Conservation (phyloP, 1,140 invertebrate genomes). For the Solenopsis invicta region DNA sequence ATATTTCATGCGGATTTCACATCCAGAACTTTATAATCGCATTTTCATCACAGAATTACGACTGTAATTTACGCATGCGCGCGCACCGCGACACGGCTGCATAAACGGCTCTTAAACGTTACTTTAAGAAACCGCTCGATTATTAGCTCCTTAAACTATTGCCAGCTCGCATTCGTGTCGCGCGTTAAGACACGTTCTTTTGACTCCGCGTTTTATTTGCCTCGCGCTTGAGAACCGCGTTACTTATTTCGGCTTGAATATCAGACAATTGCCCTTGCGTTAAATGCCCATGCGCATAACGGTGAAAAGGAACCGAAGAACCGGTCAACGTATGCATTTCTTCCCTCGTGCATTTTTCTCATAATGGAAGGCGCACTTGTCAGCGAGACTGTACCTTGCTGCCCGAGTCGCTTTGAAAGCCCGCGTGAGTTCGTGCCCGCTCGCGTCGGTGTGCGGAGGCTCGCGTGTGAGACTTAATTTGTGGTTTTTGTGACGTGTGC, state of each 20-base stretch:
- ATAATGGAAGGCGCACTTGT: conserved; percentile 49
- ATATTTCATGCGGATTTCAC: not conserved
- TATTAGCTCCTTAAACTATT: not conserved
- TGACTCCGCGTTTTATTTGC: not conserved
- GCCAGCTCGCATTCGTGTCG: not conserved
- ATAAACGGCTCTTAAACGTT: not conserved
- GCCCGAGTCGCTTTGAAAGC: conserved; percentile 62
- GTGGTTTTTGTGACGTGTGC: conserved; percentile 66
- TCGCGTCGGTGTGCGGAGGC: conserved; percentile 54
- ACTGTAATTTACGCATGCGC: not conserved
- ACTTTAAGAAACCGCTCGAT: not conserved
- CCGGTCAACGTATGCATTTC: conserved; percentile 21
- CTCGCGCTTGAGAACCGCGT: not conserved
- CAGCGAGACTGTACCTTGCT: conserved; percentile 69
- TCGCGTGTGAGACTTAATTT: conserved; percentile 71
- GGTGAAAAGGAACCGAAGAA: not conserved
- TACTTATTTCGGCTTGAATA: not conserved
- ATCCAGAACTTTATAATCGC: not conserved
- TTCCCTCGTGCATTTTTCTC: conserved; percentile 1
- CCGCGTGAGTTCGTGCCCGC: conserved; percentile 13
- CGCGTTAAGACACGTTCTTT: not conserved
- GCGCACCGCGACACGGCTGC: not conserved
- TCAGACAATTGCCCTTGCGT: not conserved
- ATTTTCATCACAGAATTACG: not conserved
- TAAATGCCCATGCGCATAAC: conserved; percentile 26